Evolutionary conservation across 1,140 invertebrate genomes (phyloP).

Genomic region (Lucilia cuprina): DNA sequence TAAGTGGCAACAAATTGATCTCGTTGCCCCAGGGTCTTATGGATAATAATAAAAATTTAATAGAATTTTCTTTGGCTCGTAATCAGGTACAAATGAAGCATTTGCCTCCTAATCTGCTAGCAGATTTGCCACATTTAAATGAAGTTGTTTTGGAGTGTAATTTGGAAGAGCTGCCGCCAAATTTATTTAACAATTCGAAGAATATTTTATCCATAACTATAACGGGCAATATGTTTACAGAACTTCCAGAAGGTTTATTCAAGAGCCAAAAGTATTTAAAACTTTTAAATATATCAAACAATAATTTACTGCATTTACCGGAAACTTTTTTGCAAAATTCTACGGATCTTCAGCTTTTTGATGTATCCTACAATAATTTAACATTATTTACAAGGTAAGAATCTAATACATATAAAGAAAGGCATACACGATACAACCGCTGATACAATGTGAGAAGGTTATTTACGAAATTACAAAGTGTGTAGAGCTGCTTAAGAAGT

Average conservation of each 20-base stretch:
- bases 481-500: too few relatives aligned
- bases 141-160: slow-evolving; percentile 64
- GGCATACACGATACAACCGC: too few relatives aligned
- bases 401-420: background rate
- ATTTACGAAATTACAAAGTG: too few relatives aligned
- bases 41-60: slow-evolving; percentile 64
- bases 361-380: slow-evolving; percentile 66
- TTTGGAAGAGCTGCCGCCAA: slow-evolving; percentile 63
- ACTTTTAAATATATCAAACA: slow-evolving; percentile 67
- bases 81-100: slow-evolving; percentile 66
- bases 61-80: slow-evolving; percentile 65
- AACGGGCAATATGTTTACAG: slow-evolving; percentile 65
- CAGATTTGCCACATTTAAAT: slow-evolving; percentile 65
- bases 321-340: slow-evolving; percentile 65
- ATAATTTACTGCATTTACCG: slow-evolving; percentile 66
- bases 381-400: slow-evolving; percentile 65
- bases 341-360: slow-evolving; percentile 64
- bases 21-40: slow-evolving; percentile 69
- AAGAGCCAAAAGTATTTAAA: slow-evolving; percentile 67
- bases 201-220: slow-evolving; percentile 67
- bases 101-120: slow-evolving; percentile 67
- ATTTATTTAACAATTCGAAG: slow-evolving; percentile 67
- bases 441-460: too few relatives aligned
- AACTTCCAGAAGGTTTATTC: slow-evolving; percentile 67
- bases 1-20: slow-evolving; percentile 69